Evolutionary conservation across 2,797 vertebrate genomes (phyloP), one percentile per base, ranked within the genome.

Genomic region (Oryzias sinensis): DNA sequence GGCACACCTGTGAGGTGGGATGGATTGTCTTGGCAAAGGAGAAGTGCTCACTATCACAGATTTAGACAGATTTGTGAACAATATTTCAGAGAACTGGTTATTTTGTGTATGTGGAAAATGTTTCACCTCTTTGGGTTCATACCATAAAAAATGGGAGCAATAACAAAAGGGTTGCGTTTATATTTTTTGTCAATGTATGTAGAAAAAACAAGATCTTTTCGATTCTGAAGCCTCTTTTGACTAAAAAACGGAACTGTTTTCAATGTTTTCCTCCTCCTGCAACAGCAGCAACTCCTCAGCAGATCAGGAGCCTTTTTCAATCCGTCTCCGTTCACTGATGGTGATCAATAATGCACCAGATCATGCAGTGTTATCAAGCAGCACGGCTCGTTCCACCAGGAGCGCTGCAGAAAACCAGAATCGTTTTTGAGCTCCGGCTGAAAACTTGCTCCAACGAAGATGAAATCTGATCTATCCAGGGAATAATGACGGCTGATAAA

Each of bases 311-410:
- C 75, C 75, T 81, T 76, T 76, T 62, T 65, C 66, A 87, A 79
- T 73, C 79, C 69, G 51, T 74, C 18, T 18, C 18, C 18, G 75
- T 40, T 59, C 51, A 56, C 65, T 76, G 77, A 74, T 70, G 47
- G 51, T 49, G 54, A 86, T 88, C 79, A 69, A 88, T 88, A 81
- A 70, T 74, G 61, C 68, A 81, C 56, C 1, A 42, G 42, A 54
- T 65, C 54, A 29, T 58, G 68, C 5, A 48, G 56, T 3, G 56
- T 46, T 43, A 57, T 57, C 56, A 58, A 27, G 11, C 13, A 56
- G 65, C 62, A 4, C 9, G 33, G 33, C 33, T 73, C 42, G 56
- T n/a, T 48, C 8, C 33, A 43, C 49, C 0, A 51, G 22, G 61
- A 48, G 17, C 5, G 65, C 14, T 68, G 43, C 64, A 60, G 65